Evolutionary conservation across 2,888 invertebrate genomes (phyloP).

Genomic region (Protonemura montana): DNA sequence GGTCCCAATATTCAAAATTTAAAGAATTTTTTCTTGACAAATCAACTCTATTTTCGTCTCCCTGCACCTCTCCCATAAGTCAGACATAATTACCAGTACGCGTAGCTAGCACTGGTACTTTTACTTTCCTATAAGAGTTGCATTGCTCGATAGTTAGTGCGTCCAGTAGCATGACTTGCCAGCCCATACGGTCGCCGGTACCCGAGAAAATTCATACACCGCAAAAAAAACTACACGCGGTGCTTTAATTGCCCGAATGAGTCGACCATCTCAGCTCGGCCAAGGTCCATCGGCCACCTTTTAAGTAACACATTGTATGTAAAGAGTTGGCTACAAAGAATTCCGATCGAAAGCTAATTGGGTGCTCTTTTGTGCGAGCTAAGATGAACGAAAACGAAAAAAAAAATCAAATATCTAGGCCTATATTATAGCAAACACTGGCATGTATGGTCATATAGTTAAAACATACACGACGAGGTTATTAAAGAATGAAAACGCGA

Average conservation of each 20-base stretch:
- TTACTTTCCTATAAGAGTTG: background rate
- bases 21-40: too few species aligned
- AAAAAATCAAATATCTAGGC: too few species aligned
- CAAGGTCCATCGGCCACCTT: background rate
- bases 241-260: background rate
- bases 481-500: too few species aligned
- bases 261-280: background rate
- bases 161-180: background rate
- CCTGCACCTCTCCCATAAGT: background rate
- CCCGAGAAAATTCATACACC: background rate
- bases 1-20: too few species aligned
- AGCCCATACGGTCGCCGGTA: too few species aligned
- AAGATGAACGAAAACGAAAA: too few species aligned
- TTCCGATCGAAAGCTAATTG: background rate
- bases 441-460: too few species aligned
- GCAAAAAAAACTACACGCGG: background rate
- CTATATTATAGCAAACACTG: too few species aligned
- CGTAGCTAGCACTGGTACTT: background rate
- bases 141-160: background rate
- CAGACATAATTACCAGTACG: background rate
- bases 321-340: background rate
- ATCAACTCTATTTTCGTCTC: background rate
- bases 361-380: background rate
- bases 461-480: too few species aligned
- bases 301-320: background rate